Conservation (phyloP, 2,888 invertebrate genomes). For the Drosophila yooni region DNA sequence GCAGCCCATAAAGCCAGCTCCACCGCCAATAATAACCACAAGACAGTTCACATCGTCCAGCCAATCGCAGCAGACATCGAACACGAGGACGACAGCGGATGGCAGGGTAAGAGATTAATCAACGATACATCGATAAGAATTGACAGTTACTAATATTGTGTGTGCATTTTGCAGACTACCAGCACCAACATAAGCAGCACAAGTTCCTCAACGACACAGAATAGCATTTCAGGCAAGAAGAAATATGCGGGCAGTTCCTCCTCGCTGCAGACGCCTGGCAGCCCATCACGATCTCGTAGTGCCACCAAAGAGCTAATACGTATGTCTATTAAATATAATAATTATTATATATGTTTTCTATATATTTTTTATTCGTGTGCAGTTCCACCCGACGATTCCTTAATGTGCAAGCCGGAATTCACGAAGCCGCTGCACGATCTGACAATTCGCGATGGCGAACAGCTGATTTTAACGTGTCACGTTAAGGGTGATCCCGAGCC, state of each 20-base stretch:
- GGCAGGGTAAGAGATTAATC: slow-evolving; percentile 62
- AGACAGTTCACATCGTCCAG: slow-evolving; percentile 84
- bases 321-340: slow-evolving; percentile 52
- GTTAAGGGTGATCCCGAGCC: slow-evolving; percentile 97
- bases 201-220: slow-evolving; percentile 80
- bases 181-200: slow-evolving; percentile 49
- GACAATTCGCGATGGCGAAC: slow-evolving; percentile 94
- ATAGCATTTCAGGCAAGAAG: slow-evolving; percentile 85
- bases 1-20: slow-evolving; percentile 91
- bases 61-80: slow-evolving; percentile 34
- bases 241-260: slow-evolving; percentile 87
- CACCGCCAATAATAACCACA: slow-evolving; percentile 89
- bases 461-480: slow-evolving; percentile 91
- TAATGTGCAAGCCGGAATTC: slow-evolving; percentile 95
- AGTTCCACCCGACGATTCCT: slow-evolving; percentile 94
- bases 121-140: background rate
- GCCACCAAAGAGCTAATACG: slow-evolving; percentile 94
- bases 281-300: slow-evolving; percentile 94
- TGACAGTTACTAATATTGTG: background rate
- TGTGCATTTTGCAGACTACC: slow-evolving; percentile 44
- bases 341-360: background rate
- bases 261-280: slow-evolving; percentile 89
- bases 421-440: slow-evolving; percentile 91
- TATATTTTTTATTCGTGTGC: slow-evolving; percentile 29
- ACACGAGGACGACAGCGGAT: slow-evolving; percentile 44